A percentile compares a stretch with the other conserved stretches of the same genome.
phyloP scores from a whole-genome alignment of 2,797 vertebrate genomes.

The Iguana delicatissima region DNA sequence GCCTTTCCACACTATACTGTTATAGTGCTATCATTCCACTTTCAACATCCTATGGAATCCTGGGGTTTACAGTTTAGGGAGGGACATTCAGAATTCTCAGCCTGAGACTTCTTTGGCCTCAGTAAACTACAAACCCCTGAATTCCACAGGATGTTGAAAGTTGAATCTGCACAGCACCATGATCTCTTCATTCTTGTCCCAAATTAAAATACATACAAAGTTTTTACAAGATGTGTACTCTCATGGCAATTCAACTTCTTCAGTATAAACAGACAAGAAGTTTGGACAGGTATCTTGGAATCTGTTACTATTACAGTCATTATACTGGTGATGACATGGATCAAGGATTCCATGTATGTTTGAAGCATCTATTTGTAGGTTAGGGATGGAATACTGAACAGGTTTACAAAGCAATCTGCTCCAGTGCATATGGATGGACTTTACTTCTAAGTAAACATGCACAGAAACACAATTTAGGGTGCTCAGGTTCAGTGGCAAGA shows the following conservation, averaged over 20 bases:
- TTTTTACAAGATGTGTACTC: conserved; percentile 1
- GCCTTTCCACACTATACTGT: no score
- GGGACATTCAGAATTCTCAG: no score
- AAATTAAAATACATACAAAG: conserved; percentile 17
- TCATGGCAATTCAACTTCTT: background rate
- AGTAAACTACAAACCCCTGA: no score
- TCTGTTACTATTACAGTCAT: background rate
- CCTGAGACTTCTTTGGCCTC: no score
- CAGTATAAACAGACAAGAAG: background rate
- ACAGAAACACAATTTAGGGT: background rate
- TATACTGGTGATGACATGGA: background rate
- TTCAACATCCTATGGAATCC: no score
- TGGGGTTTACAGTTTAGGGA: no score
- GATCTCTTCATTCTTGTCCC: conserved; percentile 1
- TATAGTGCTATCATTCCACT: no score
- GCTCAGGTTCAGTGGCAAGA: background rate
- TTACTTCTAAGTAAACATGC: background rate
- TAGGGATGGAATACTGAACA: background rate
- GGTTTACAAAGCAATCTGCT: background rate
- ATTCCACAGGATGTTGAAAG: no score
- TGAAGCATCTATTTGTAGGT: background rate
- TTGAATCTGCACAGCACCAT: background rate
- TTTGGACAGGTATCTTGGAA: conserved; percentile 8
- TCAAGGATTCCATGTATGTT: background rate
- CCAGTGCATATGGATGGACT: background rate